Evolutionary conservation across 2,113 vertebrate genomes (phyloP), one percentile per base, ranked within the genome.

Genomic region (Myotis davidii): DNA sequence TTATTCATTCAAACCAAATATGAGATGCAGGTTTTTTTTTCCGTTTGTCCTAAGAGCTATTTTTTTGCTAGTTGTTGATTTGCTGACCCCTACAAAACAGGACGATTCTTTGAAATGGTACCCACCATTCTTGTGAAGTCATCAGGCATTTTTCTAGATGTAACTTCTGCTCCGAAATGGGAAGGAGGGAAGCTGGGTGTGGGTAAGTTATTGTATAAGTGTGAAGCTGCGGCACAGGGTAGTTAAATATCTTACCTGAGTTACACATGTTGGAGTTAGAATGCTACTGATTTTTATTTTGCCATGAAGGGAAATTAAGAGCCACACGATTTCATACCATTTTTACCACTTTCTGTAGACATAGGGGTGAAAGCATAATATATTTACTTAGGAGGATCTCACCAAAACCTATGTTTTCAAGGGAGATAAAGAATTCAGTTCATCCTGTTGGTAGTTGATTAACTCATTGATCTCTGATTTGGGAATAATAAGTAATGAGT

Each of bases 21-120:
- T 84, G 85, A 88, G 65, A 83, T 78, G 67, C 6, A 74, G n/a
- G 14, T 27, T 23, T 88, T 82, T 86, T 54, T 93, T 85, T 85
- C 69, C 48, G 9, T 69, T 23, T 64, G 39, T 87, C 50, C 48
- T 7, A 76, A 74, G 69, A 73, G 20, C 37, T 94, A 48, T 59
- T 91, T 91, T 39, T 84, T 93, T 82, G 81, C 37, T 78, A 93
- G 23, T 79, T 32, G 79, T 83, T 96, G 81, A 61, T 93, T 96
- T 97, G 52, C 48, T 96, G 84, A 85, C 2, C 20, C 42, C 87
- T 84, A 84, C 1, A 91, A 73, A 88, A 82, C 77, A 77, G 29
- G 17, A 70, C 1, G n/a, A 37, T 85, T 96, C 34, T 93, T 86
- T 90, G 54, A 48, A 91, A 89, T 82, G 12, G 8, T 82, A 39